Base-by-base conservation (phyloP, 2,113 vertebrate genomes). In the Podiceps cristatus region DNA sequence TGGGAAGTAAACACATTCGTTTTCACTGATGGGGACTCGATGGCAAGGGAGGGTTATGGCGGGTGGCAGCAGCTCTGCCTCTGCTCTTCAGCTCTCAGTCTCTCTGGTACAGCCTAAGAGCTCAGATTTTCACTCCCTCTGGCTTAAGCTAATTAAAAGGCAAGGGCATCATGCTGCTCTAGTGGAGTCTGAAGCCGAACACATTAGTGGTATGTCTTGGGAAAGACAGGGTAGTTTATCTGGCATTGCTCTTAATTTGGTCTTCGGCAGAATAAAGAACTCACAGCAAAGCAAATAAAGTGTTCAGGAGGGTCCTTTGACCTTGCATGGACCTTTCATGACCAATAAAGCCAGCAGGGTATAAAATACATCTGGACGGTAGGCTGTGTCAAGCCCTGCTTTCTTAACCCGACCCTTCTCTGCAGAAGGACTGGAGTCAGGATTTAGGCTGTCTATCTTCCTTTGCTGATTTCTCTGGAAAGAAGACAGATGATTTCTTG, bases 111-210 rank as follows among this genome's bases (percentile, higher is more conserved):
- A 86, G 47, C 62, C 56, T 10, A n/a, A 56, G 60, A 87, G 12
- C 64, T 91, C 52, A 78, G 40, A 67, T 84, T 56, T 87, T 58
- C 3, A 0, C 25, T 94, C 75, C 58, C 80, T 23, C 64, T 91
- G 64, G 86, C 69, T 81, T 64, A 19, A 84, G 35, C 17, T 91
- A 89, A 95, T 95, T 95, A 95, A 86, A 93, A 95, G 18, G 31
- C 59, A 86, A 71, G 52, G 45, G 28, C 58, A 49, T 45, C 19
- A 2, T 20, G 45, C 62, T 92, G 89, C 53, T 55, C 33, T 60
- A 45, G 25, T 31, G 86, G 56, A 45, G 35, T 56, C 66, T 56
- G 59, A 91, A 78, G 83, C 31, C 2, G 2, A 91, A 93, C 62
- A 40, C 0, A 0, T 20, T 53, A 55, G 29, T 2, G 16, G 9